Conservation (phyloP, 2,888 invertebrate genomes). For the Melanostoma scalare region DNA sequence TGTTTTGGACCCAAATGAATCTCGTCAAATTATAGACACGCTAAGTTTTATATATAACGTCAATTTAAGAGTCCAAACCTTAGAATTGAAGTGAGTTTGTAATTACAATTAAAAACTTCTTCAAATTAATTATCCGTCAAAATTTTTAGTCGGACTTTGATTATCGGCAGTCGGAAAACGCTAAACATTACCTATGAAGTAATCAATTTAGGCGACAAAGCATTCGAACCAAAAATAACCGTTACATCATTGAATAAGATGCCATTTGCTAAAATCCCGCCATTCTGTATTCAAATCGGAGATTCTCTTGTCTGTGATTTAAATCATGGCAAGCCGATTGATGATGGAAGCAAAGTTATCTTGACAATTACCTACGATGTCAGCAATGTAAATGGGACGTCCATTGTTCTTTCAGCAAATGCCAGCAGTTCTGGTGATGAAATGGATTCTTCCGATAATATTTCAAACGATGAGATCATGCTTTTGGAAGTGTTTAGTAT, state of each 20-base stretch:
- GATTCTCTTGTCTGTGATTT: conserved; percentile 79
- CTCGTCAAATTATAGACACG: conserved; percentile 77
- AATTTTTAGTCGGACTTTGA: conserved; percentile 76
- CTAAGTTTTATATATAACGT: conserved; percentile 81
- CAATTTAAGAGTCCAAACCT: conserved; percentile 78
- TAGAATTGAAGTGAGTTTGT: conserved; percentile 75
- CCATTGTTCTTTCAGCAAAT: conserved; percentile 78
- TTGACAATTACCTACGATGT: conserved; percentile 80
- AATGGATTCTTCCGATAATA: conserved; percentile 77
- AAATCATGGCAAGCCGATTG: conserved; percentile 78
- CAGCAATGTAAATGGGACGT: conserved; percentile 77
- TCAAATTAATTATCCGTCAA: not conserved
- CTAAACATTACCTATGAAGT: conserved; percentile 79
- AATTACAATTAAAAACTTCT: not conserved
- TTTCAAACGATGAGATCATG: conserved; percentile 79
- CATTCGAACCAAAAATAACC: conserved; percentile 82
- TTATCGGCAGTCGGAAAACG: conserved; percentile 79
- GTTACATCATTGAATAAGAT: conserved; percentile 82
- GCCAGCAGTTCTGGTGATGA: conserved; percentile 81
- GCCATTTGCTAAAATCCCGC: conserved; percentile 80
- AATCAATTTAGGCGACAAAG: conserved; percentile 82
- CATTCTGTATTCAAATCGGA: conserved; percentile 77
- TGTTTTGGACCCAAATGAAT: conserved; percentile 80
- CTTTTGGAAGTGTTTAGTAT: conserved; percentile 77
- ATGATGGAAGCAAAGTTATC: conserved; percentile 75